Conservation (phyloP, 2,113 vertebrate species). For the Vidua chalybeata region DNA sequence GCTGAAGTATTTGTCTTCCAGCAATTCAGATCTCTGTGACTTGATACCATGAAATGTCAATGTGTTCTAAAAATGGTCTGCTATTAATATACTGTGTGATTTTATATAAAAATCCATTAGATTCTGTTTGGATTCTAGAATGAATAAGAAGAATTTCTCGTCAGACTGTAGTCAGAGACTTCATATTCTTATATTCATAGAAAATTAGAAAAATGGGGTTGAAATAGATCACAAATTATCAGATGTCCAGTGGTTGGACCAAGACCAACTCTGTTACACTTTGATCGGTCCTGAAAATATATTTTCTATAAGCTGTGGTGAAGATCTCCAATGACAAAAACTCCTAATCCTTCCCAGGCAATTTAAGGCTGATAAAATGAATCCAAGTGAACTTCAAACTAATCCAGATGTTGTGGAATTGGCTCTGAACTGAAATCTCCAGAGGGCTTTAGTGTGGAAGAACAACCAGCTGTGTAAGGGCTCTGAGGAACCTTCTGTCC, state of each 20-base stretch:
- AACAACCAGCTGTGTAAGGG: neutral
- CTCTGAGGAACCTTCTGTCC: neutral
- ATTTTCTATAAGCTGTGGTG: neutral
- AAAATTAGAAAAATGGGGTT: neutral
- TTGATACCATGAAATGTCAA: neutral
- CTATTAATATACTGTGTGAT: neutral
- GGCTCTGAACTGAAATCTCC: neutral
- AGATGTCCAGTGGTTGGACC: neutral
- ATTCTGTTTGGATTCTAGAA: neutral
- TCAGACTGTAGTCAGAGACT: neutral
- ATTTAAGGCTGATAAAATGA: neutral
- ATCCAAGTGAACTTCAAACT: neutral
- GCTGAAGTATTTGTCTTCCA: neutral
- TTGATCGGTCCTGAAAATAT: neutral
- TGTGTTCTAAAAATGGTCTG: neutral
- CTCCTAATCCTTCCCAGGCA: neutral
- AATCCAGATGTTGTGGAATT: neutral
- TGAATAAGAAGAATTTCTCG: neutral
- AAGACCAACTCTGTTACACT: neutral
- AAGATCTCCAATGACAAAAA: neutral
- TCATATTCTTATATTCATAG: neutral
- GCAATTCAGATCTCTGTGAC: neutral
- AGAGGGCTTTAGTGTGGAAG: neutral
- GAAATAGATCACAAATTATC: neutral
- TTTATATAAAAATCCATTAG: neutral